Evolutionary conservation across 2,888 invertebrate genomes (phyloP).

Genomic region (Agriotes lineatus): DNA sequence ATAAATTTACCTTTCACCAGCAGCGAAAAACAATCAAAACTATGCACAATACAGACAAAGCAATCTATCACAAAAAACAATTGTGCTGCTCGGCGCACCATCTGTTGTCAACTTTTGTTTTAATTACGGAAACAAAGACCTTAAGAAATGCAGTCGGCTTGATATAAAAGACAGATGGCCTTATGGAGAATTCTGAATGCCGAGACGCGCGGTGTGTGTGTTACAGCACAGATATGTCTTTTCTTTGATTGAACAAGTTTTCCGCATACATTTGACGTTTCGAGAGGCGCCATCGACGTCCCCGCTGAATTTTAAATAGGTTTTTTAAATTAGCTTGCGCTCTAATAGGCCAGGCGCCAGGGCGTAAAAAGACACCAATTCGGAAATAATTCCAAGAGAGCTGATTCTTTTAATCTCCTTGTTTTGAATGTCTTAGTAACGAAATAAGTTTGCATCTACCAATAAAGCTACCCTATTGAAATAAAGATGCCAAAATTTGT

Average conservation of each 20-base stretch:
- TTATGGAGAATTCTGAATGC: conserved; percentile 50
- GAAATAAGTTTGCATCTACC: no score
- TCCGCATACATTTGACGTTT: conserved; percentile 42
- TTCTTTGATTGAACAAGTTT: conserved; percentile 48
- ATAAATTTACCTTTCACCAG: conserved; percentile 64
- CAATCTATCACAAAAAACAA: conserved; percentile 66
- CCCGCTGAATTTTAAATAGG: conserved; percentile 32
- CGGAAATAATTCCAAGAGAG: no score
- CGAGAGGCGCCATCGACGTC: conserved; percentile 28
- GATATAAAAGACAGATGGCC: conserved; percentile 56
- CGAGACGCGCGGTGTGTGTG: conserved; percentile 39
- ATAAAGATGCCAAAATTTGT: no score
- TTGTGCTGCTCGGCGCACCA: conserved; percentile 58
- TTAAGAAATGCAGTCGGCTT: conserved; percentile 58
- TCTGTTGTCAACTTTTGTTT: conserved; percentile 65
- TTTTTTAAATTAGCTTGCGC: conserved; percentile 30
- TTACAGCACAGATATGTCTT: conserved; percentile 44
- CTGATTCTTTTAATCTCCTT: no score
- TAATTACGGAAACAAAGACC: conserved; percentile 64
- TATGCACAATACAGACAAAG: conserved; percentile 65
- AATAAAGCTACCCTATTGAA: no score
- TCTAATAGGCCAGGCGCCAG: no score
- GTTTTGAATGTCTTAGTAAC: no score
- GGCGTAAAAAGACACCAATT: no score
- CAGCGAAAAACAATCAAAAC: conserved; percentile 65